phyloP scores from a whole-genome alignment of 53 echinoderm and acorn worm genomes.

The Antedon mediterranea region DNA sequence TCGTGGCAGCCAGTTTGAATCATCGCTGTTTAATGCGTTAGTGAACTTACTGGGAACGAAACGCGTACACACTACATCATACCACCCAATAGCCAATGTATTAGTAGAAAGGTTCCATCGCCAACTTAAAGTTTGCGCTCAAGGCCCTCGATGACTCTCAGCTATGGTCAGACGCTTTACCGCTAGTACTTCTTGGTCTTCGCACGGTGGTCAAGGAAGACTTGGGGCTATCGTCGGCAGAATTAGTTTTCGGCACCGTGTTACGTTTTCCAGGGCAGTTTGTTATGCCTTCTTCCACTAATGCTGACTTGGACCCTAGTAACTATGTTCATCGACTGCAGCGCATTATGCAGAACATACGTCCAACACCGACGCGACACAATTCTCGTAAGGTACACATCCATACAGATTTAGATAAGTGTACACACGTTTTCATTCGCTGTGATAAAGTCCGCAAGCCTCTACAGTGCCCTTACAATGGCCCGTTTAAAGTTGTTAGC shows the following conservation, averaged over 20 bases:
- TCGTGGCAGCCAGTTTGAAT: conserved; percentile 42
- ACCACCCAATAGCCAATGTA: not conserved
- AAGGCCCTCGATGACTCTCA: not conserved
- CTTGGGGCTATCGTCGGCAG: conserved; percentile 20
- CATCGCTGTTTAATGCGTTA: conserved; percentile 15
- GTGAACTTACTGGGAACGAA: conserved; percentile 17
- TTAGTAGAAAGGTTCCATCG: not conserved
- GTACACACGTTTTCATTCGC: conserved; percentile 36
- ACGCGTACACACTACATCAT: conserved; percentile 22
- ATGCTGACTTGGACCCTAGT: conserved; percentile 8
- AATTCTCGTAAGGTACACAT: conserved; percentile 5
- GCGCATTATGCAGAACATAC: conserved; percentile 15
- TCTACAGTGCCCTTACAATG: conserved; percentile 38
- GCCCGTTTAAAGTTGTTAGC: conserved; percentile 25
- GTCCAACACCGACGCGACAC: conserved; percentile 12
- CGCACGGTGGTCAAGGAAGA: conserved; percentile 24
- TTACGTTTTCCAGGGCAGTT: conserved; percentile 35
- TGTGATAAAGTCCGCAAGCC: conserved; percentile 23
- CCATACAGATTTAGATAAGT: conserved; percentile 12
- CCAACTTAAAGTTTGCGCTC: not conserved
- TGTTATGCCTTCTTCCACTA: conserved; percentile 2
- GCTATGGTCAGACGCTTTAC: conserved; percentile 19
- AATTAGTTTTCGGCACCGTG: conserved; percentile 38
- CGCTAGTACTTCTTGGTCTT: conserved; percentile 10
- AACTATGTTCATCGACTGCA: conserved; percentile 27